phyloP scores from a whole-genome alignment of 2,888 invertebrate genomes.

The Archips xylosteana region DNA sequence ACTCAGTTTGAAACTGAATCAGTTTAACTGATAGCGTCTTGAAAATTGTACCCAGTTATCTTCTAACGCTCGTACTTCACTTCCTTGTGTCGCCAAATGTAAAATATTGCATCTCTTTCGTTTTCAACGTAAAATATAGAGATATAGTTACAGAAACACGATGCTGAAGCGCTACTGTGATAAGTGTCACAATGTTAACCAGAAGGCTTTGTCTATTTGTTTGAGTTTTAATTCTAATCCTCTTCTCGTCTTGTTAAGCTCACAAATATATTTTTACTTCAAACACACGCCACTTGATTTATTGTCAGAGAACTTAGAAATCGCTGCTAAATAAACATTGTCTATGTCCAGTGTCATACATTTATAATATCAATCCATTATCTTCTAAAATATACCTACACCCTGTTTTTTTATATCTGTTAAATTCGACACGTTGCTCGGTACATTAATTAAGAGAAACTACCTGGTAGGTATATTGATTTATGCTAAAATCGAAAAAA shows the following conservation, averaged over 20 bases:
- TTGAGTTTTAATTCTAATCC: conserved; percentile 13
- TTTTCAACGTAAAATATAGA: not conserved
- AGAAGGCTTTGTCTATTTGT: conserved; percentile 21
- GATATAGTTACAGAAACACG: not conserved
- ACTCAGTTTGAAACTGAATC: not conserved
- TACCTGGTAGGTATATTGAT: too few species aligned
- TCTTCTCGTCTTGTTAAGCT: conserved; percentile 5
- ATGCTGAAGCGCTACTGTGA: not conserved
- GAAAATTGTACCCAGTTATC: not conserved
- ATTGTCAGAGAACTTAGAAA: conserved; percentile 24
- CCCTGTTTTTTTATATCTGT: too few species aligned
- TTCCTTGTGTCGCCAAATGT: not conserved
- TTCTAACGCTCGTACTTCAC: not conserved
- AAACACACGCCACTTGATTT: conserved; percentile 28
- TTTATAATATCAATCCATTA: conserved; percentile 33
- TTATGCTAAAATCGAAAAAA: too few species aligned
- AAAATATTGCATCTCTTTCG: not conserved
- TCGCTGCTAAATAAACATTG: conserved; percentile 18
- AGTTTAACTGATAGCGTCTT: not conserved
- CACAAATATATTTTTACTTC: conserved; percentile 22
- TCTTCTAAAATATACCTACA: conserved; percentile 21
- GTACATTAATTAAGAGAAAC: too few species aligned
- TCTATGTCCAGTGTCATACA: conserved; percentile 18
- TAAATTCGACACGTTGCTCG: too few species aligned
- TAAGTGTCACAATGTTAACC: conserved; percentile 4